These are phyloP conservation scores for Agapornis roseicollis DNA, from an alignment of 2,113 vertebrate species.

Conservation along the genomic window DNA sequence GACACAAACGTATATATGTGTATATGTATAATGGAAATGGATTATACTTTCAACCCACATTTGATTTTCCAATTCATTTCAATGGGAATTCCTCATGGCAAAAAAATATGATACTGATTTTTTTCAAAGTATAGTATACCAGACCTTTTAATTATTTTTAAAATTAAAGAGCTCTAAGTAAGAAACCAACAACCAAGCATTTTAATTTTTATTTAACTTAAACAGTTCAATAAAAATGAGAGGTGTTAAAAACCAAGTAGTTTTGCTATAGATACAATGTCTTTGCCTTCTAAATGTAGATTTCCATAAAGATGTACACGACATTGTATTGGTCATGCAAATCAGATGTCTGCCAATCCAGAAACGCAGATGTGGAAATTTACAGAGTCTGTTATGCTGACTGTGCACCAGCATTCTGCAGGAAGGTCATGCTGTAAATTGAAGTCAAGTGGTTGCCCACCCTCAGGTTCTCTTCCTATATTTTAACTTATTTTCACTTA, in stretches of 20 bases:
- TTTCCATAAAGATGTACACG: neutral
- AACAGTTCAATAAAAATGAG: neutral
- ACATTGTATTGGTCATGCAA: neutral
- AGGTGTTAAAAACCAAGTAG: neutral
- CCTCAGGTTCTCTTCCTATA: neutral
- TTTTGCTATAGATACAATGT: neutral
- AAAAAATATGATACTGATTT: neutral
- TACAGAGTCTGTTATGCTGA: rapidly evolving
- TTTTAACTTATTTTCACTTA: neutral
- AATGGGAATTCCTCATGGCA: neutral
- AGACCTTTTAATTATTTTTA: neutral
- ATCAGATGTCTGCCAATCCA: neutral
- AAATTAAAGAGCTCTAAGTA: neutral
- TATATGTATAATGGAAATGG: neutral
- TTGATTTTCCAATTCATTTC: neutral
- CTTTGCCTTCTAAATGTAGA: neutral
- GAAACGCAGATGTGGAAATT: neutral
- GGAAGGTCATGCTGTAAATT: neutral
- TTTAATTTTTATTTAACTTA: neutral
- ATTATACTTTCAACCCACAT: neutral
- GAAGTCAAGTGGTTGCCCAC: neutral
- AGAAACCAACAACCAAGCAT: neutral
- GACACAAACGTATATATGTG: no score
- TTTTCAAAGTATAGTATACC: neutral
- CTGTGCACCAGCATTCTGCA: neutral